Evolutionary conservation across 1,140 invertebrate species (phyloP).

Genomic region (Cecropterus lyciades): DNA sequence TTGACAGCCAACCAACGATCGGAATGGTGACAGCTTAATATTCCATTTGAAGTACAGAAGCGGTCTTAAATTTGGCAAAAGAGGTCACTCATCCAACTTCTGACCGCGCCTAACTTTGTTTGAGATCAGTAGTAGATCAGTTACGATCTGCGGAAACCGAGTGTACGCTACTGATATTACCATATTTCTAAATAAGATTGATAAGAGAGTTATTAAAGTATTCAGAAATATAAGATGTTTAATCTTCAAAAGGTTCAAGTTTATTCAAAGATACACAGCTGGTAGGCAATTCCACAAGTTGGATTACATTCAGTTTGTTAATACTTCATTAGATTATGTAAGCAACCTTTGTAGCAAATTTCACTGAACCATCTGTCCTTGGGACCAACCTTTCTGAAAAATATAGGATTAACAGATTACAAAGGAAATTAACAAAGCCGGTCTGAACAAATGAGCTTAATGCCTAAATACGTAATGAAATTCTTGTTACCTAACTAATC

Average conservation of each 20-base stretch:
- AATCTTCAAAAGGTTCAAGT: neutral
- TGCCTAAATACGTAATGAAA: slow-evolving; percentile 1
- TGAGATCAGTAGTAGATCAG: no score
- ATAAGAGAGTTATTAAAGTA: no score
- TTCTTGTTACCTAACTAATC: neutral
- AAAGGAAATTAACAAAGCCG: neutral
- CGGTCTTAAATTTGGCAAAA: no score
- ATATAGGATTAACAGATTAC: slow-evolving; percentile 3
- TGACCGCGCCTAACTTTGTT: no score
- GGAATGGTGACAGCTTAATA: no score
- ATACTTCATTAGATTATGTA: neutral
- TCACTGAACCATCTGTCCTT: neutral
- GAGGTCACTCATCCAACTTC: no score
- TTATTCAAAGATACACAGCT: neutral
- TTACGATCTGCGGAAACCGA: no score
- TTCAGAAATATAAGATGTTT: no score
- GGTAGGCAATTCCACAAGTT: neutral
- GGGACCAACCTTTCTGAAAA: neutral
- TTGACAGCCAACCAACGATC: no score
- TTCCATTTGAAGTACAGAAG: no score
- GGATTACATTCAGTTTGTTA: neutral
- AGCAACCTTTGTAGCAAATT: slow-evolving; percentile 3
- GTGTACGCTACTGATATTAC: no score
- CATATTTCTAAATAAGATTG: no score
- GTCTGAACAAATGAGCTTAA: slow-evolving; percentile 1